phyloP scores from a whole-genome alignment of 2,113 vertebrate species.

The Ammospiza nelsoni region DNA sequence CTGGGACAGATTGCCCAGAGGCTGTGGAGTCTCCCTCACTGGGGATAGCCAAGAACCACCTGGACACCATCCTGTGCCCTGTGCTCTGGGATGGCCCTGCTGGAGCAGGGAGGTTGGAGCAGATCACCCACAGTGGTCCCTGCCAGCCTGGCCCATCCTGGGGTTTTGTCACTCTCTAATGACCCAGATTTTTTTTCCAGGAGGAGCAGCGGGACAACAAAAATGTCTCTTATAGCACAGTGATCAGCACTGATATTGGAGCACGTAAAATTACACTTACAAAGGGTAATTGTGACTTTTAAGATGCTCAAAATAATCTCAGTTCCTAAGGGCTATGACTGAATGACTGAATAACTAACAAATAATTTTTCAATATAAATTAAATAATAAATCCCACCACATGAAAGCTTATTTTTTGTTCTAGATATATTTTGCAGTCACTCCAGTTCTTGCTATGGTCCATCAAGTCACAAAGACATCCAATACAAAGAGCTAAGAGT shows the following conservation, averaged over 20 bases:
- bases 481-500: neutral
- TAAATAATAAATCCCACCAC: constrained; percentile 24
- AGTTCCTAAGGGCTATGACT: neutral
- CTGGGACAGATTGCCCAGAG: neutral
- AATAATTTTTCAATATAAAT: constrained; percentile 26
- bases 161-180: neutral
- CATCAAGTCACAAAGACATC: neutral
- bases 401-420: neutral
- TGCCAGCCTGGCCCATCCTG: neutral
- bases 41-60: neutral
- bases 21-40: rapidly evolving
- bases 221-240: neutral
- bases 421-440: neutral
- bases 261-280: neutral
- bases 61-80: neutral
- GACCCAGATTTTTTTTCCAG: neutral
- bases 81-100: neutral
- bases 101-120: neutral
- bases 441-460: neutral
- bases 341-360: constrained; percentile 6
- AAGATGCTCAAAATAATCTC: neutral
- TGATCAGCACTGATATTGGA: neutral
- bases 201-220: neutral
- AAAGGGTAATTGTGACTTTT: neutral
- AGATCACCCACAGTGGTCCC: rapidly evolving